Evolutionary conservation across 2,888 invertebrate species (phyloP).

Genomic region (Habroteleia sp.): DNA sequence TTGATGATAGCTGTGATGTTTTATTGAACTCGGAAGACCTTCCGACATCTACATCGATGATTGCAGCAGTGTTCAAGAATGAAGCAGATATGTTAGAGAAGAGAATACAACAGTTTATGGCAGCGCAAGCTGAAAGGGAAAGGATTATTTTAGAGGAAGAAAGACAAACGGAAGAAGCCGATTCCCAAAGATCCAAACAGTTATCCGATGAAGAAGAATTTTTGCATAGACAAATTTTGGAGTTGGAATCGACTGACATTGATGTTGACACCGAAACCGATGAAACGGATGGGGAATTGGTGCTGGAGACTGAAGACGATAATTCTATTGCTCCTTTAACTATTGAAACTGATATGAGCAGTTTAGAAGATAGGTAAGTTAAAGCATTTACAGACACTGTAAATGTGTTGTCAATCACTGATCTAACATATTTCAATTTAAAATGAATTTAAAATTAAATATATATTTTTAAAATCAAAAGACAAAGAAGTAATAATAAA

Average conservation of each 20-base stretch:
- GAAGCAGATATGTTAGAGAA: constrained; percentile 79
- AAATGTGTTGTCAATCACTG: too few relatives aligned
- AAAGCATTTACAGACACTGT: not conserved
- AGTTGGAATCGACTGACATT: constrained; percentile 87
- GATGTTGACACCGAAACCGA: constrained; percentile 92
- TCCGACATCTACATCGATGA: constrained; percentile 77
- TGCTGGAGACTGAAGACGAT: constrained; percentile 81
- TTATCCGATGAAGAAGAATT: constrained; percentile 89
- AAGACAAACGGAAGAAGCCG: constrained; percentile 84
- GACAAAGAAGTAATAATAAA: too few relatives aligned
- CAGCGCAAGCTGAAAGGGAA: constrained; percentile 79
- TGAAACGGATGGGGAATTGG: constrained; percentile 88
- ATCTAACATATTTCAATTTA: too few relatives aligned
- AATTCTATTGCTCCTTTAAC: constrained; percentile 68
- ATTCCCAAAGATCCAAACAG: constrained; percentile 85
- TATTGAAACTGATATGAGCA: constrained; percentile 72
- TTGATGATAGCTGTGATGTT: constrained; percentile 47
- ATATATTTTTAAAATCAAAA: too few relatives aligned
- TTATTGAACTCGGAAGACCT: constrained; percentile 68
- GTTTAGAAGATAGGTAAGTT: constrained; percentile 76
- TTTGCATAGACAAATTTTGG: constrained; percentile 88
- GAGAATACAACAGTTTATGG: constrained; percentile 79
- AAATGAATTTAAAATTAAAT: too few relatives aligned
- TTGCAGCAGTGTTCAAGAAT: constrained; percentile 79
- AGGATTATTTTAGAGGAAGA: constrained; percentile 80